phyloP scores from a whole-genome alignment of 2,113 vertebrate species.

The Pundamilia nyererei region DNA sequence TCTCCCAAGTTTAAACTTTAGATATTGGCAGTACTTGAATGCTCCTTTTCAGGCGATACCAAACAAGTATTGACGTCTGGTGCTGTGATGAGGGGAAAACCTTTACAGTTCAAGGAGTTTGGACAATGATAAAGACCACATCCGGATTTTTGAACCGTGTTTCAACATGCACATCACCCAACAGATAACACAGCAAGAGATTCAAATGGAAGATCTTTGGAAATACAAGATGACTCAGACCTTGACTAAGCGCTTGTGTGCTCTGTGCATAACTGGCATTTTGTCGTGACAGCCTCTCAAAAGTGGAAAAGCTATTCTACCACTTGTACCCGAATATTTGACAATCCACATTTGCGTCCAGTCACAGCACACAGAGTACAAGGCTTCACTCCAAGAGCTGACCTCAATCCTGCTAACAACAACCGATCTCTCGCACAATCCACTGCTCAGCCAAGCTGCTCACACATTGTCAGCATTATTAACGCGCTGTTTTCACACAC shows the following conservation, averaged over 20 bases:
- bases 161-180: not conserved
- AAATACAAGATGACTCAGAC: not conserved
- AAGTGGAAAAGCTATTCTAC: not conserved
- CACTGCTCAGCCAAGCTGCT: not conserved
- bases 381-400: not conserved
- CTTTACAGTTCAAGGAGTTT: not conserved
- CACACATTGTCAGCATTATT: not conserved
- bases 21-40: not conserved
- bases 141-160: not conserved
- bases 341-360: not conserved
- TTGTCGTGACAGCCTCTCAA: not conserved
- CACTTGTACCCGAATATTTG: not conserved
- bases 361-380: not conserved
- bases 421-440: not conserved
- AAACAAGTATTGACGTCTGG: not conserved
- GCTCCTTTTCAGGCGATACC: not conserved
- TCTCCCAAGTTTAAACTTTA: not conserved
- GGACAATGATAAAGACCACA: not conserved
- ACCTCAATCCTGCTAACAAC: slow-evolving; percentile 21
- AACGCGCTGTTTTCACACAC: not conserved
- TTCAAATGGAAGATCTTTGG: not conserved
- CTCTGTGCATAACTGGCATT: not conserved
- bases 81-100: not conserved
- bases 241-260: not conserved
- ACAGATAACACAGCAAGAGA: not conserved